Evolutionary conservation across 2,113 vertebrate species (phyloP).

Genomic region (Pterocles burchelli): DNA sequence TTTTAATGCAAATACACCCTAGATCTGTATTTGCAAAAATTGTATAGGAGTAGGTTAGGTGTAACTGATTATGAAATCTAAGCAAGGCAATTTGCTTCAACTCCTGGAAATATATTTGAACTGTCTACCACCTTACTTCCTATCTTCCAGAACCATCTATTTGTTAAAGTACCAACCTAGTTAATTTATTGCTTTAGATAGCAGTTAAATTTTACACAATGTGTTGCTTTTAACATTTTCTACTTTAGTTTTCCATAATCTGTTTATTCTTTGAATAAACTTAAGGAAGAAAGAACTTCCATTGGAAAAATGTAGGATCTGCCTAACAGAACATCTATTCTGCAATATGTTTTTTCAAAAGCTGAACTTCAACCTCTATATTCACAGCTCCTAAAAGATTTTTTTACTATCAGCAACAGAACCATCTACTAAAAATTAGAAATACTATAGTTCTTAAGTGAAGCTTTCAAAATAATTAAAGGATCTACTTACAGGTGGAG

Average conservation of each 20-base stretch:
- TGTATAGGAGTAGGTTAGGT: neutral
- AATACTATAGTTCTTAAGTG: neutral
- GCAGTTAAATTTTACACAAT: neutral
- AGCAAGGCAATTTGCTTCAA: neutral
- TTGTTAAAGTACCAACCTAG: neutral
- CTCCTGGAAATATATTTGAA: neutral
- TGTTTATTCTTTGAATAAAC: neutral
- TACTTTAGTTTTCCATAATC: neutral
- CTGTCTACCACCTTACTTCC: neutral
- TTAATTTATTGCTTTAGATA: neutral
- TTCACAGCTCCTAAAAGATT: neutral
- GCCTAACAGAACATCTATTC: neutral
- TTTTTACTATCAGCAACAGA: neutral
- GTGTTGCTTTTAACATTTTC: neutral
- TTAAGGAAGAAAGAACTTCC: neutral
- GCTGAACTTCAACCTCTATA: neutral
- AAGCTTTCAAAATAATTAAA: neutral
- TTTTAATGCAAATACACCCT: neutral
- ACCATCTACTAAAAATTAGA: neutral
- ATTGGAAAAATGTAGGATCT: neutral
- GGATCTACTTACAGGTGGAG: neutral
- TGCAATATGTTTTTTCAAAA: neutral
- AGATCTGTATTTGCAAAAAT: neutral
- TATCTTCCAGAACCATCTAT: neutral
- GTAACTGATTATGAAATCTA: neutral